Conservation (phyloP, 1,140 invertebrate genomes). For the Atta colombica region DNA sequence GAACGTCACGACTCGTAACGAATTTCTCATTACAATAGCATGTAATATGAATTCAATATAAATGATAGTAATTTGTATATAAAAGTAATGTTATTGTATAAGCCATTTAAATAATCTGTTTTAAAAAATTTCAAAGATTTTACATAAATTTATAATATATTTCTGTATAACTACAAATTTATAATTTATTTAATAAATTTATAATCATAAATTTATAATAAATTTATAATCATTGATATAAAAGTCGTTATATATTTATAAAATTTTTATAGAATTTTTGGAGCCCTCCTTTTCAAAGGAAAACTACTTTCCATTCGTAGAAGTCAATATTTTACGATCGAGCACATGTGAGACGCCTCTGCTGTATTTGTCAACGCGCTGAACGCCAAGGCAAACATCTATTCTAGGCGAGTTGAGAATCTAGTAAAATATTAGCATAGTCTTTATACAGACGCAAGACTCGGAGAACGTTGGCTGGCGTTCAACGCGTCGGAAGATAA, state of each 20-base stretch:
- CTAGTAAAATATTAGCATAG: constrained; percentile 59
- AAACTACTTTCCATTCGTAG: constrained; percentile 12
- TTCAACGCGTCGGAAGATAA: constrained; percentile 53
- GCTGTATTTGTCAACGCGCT: constrained; percentile 58
- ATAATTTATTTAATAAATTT: background rate
- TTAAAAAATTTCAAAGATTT: background rate
- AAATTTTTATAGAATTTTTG: background rate
- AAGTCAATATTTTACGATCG: constrained; percentile 42
- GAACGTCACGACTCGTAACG: constrained; percentile 23
- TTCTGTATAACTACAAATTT: background rate
- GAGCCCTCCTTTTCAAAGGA: background rate
- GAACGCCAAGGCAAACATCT: constrained; percentile 60
- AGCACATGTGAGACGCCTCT: constrained; percentile 42
- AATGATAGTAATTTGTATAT: background rate
- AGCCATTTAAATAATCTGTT: background rate
- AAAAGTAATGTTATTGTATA: background rate
- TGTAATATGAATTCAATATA: background rate
- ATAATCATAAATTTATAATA: background rate
- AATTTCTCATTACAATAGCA: background rate
- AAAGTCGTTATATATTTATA: background rate
- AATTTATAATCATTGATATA: background rate
- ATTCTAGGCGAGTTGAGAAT: constrained; percentile 40
- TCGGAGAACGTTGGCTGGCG: constrained; percentile 30
- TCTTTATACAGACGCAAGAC: constrained; percentile 32
- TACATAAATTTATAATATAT: background rate